phyloP scores from a whole-genome alignment of 2,888 invertebrate genomes.

The Eristalis pertinax region DNA sequence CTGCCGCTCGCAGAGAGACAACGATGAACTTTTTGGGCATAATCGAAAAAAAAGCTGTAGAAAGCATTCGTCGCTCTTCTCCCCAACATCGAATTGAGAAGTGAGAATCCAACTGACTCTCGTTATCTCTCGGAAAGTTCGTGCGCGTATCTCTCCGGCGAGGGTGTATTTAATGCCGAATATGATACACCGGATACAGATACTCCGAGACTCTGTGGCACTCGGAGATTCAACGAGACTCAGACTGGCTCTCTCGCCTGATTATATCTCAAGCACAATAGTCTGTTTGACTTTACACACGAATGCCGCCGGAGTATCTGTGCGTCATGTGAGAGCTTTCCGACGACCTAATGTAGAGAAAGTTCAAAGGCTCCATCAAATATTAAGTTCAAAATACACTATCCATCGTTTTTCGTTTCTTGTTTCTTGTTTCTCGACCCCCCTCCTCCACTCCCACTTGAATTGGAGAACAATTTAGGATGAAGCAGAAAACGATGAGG shows the following conservation, averaged over 20 bases:
- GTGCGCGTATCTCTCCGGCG: background rate
- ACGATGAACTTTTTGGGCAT: background rate
- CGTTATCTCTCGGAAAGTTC: background rate
- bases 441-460: background rate
- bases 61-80: background rate
- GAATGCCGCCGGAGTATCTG: slow-evolving; percentile 12
- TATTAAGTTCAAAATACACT: slow-evolving; percentile 50
- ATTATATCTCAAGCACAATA: slow-evolving; percentile 49
- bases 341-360: slow-evolving; percentile 55
- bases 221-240: background rate
- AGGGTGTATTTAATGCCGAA: slow-evolving; percentile 11
- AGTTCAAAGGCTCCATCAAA: slow-evolving; percentile 65
- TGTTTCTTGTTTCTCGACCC: background rate
- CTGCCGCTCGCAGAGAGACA: background rate
- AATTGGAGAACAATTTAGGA: background rate
- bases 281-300: slow-evolving; percentile 14
- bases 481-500: background rate
- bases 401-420: background rate
- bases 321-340: slow-evolving; percentile 54
- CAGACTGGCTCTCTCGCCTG: slow-evolving; percentile 43
- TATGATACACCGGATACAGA: background rate
- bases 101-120: background rate
- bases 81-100: background rate
- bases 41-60: background rate
- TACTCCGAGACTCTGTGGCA: background rate